Evolutionary conservation across 2,113 vertebrate species (phyloP).

Genomic region (Leptosomus discolor): DNA sequence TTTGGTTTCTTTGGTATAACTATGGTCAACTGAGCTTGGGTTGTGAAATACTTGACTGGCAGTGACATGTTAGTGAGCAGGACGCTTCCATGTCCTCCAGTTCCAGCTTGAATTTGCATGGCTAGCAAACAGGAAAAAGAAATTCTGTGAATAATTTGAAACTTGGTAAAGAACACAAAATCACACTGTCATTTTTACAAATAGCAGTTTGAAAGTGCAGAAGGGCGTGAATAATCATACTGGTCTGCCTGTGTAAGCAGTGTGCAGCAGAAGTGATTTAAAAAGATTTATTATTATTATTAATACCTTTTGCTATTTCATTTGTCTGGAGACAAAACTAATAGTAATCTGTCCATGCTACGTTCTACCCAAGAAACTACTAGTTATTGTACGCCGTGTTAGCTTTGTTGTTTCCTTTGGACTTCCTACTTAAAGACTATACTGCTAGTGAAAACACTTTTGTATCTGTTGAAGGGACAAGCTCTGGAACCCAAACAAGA

Average conservation of each 20-base stretch:
- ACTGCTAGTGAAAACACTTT: background rate
- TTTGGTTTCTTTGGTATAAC: background rate
- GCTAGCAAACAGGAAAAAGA: background rate
- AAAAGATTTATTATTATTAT: background rate
- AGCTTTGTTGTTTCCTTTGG: background rate
- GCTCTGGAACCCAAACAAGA: conserved; percentile 82
- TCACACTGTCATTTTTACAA: background rate
- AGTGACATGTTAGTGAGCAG: background rate
- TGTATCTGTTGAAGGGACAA: conserved; percentile 79
- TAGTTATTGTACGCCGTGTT: background rate
- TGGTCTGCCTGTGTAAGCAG: background rate
- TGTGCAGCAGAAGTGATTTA: background rate
- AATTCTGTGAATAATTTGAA: background rate
- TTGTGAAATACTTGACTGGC: background rate
- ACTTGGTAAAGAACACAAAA: background rate
- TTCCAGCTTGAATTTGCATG: background rate
- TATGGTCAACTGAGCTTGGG: background rate
- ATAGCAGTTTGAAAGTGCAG: background rate
- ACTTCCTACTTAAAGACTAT: background rate
- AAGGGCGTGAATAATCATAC: background rate
- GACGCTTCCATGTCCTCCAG: background rate
- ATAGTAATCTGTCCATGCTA: background rate
- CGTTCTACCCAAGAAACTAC: background rate
- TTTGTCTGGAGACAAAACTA: background rate
- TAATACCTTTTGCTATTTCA: background rate